These are phyloP conservation scores for Engystomops pustulosus DNA, from an alignment of 2,113 vertebrate species.

Conservation along the genomic window DNA sequence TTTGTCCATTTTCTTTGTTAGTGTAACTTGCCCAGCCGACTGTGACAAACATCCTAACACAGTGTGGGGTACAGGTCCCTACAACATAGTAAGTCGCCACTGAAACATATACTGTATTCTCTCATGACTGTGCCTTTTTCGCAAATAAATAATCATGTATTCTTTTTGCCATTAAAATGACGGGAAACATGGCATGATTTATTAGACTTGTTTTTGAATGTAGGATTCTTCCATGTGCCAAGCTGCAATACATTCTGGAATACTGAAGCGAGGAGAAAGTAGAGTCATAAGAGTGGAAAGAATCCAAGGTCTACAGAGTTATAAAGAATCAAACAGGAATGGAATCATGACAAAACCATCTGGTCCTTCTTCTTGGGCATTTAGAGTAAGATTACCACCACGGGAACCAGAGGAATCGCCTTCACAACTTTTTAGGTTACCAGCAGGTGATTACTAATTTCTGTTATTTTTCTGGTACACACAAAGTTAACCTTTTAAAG, in stretches of 20 bases:
- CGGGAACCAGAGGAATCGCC: too few species aligned
- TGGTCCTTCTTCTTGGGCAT: conserved; percentile 1
- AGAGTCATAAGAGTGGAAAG: neutral
- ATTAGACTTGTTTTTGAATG: neutral
- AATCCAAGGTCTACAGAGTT: neutral
- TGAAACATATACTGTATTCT: neutral
- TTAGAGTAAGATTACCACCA: neutral
- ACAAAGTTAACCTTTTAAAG: too few species aligned
- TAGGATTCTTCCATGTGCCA: neutral
- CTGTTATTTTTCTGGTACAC: too few species aligned
- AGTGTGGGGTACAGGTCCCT: neutral
- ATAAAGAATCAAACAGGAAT: neutral
- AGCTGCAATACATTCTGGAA: neutral
- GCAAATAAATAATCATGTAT: neutral
- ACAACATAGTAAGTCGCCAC: neutral
- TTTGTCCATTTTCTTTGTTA: neutral
- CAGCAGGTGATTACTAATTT: neutral
- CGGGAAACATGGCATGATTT: neutral
- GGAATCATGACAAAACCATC: neutral
- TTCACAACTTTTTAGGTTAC: neutral
- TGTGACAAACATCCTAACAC: neutral
- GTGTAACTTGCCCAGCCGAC: conserved; percentile 2
- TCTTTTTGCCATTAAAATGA: neutral
- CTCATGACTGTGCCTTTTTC: neutral
- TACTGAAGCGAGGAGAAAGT: neutral